Conservation (phyloP, 2,888 invertebrate species). For the Parnassius apollo region DNA sequence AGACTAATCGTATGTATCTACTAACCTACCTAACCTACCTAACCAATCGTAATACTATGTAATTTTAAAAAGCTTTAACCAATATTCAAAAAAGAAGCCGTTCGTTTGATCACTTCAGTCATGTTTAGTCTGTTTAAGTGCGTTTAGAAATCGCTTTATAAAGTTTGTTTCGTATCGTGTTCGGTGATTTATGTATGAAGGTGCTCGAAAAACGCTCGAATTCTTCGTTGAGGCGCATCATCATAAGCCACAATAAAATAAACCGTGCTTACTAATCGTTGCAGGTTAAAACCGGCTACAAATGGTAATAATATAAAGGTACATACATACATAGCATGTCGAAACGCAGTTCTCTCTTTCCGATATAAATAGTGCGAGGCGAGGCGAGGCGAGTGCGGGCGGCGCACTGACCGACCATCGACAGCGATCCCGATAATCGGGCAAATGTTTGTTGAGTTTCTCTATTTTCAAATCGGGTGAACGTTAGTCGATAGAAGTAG, state of each 20-base stretch:
- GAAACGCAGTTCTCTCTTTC: slow-evolving; percentile 71
- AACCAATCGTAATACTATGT: too few species aligned
- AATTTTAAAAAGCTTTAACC: slow-evolving; percentile 9
- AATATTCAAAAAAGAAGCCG: slow-evolving; percentile 13
- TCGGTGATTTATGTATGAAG: slow-evolving; percentile 28
- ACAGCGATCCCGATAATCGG: slow-evolving; percentile 77
- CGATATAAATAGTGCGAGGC: slow-evolving; percentile 78
- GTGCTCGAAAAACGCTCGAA: slow-evolving; percentile 30
- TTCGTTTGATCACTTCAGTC: slow-evolving; percentile 17
- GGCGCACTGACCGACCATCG: slow-evolving; percentile 76
- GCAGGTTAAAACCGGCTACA: slow-evolving; percentile 75
- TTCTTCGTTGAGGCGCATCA: slow-evolving; percentile 48
- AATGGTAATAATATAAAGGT: slow-evolving; percentile 78
- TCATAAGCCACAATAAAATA: slow-evolving; percentile 67
- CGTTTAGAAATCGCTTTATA: slow-evolving; percentile 19
- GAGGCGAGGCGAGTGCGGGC: slow-evolving; percentile 57
- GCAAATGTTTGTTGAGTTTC: slow-evolving; percentile 73
- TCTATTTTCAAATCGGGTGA: slow-evolving; percentile 75
- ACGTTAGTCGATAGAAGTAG: slow-evolving; percentile 48
- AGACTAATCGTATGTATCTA: too few species aligned
- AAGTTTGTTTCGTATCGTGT: slow-evolving; percentile 21
- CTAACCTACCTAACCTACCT: too few species aligned
- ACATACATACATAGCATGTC: slow-evolving; percentile 70
- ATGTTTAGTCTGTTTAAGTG: slow-evolving; percentile 23
- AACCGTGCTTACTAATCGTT: slow-evolving; percentile 68